Evolutionary conservation across 2,797 vertebrate genomes (phyloP).

Genomic region (Sorex maritimensis): DNA sequence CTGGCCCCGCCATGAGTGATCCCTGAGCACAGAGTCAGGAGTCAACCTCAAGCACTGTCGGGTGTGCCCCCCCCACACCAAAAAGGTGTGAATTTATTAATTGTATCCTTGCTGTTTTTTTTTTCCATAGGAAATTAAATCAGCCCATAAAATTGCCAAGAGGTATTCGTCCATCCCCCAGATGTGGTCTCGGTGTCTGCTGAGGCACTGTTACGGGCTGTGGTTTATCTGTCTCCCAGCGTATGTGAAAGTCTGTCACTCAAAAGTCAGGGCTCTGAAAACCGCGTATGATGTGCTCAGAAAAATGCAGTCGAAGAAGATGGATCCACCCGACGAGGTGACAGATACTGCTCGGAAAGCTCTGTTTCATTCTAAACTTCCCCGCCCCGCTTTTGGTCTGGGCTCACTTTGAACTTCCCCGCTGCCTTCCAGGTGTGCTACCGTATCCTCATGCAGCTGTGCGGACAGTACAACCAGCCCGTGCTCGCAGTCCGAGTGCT

Average conservation of each 20-base stretch:
- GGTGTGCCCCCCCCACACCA: too few relatives aligned
- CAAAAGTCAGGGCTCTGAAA: conserved; percentile 97
- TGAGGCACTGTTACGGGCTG: conserved; percentile 97
- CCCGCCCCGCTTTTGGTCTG: fast-evolving
- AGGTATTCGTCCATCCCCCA: conserved; percentile 97
- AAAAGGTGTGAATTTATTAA: conserved; percentile 59
- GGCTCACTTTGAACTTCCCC: background rate
- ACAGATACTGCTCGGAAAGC: background rate
- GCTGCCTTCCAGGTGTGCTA: conserved; percentile 95
- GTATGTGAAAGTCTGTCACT: conserved; percentile 96
- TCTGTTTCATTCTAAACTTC: background rate
- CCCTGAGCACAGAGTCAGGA: too few relatives aligned
- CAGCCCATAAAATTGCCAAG: conserved; percentile 97
- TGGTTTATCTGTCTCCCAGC: conserved; percentile 99
- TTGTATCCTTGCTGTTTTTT: conserved; percentile 56
- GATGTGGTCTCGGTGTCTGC: conserved; percentile 99
- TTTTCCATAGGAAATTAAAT: conserved; percentile 96
- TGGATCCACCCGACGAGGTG: conserved; percentile 99
- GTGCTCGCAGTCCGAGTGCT: conserved; percentile 97
- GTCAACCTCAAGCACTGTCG: too few relatives aligned
- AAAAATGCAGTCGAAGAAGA: conserved; percentile 98
- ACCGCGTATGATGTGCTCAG: conserved; percentile 97
- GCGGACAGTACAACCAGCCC: conserved; percentile 98
- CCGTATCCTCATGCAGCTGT: conserved; percentile 98
- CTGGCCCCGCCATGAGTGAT: too few relatives aligned